Evolutionary conservation across 1,140 invertebrate species (phyloP).

Genomic region (Limonius californicus): DNA sequence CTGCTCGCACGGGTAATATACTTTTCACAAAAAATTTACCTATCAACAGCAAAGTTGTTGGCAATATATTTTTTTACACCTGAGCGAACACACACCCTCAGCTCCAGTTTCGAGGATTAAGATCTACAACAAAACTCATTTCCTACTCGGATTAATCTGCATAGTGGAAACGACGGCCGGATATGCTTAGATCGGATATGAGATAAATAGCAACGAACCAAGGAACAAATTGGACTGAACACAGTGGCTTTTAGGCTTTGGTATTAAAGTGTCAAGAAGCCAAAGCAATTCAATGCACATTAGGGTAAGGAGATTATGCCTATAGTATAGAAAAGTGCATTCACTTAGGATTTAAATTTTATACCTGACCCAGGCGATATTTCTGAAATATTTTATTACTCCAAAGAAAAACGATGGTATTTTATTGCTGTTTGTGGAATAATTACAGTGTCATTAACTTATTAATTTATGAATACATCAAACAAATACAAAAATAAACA

Average conservation of each 20-base stretch:
- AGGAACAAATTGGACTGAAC: neutral
- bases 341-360: neutral
- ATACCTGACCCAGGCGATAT: too few species aligned
- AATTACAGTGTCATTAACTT: too few species aligned
- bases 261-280: neutral
- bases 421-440: too few species aligned
- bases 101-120: neutral
- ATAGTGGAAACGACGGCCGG: neutral
- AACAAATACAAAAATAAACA: too few species aligned
- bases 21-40: neutral
- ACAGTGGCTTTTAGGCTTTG: neutral
- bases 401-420: too few species aligned
- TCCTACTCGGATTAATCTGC: neutral
- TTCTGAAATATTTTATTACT: too few species aligned
- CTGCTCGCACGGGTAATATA: too few species aligned
- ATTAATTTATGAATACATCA: too few species aligned
- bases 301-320: neutral
- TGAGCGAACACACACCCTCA: neutral
- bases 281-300: neutral
- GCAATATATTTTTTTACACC: neutral
- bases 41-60: too few species aligned
- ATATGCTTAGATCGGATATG: neutral
- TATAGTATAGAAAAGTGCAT: neutral
- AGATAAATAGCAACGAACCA: neutral
- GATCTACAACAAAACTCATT: conserved; percentile 1